Conservation (phyloP, 2,113 vertebrate species). For the Urocolius indicus region DNA sequence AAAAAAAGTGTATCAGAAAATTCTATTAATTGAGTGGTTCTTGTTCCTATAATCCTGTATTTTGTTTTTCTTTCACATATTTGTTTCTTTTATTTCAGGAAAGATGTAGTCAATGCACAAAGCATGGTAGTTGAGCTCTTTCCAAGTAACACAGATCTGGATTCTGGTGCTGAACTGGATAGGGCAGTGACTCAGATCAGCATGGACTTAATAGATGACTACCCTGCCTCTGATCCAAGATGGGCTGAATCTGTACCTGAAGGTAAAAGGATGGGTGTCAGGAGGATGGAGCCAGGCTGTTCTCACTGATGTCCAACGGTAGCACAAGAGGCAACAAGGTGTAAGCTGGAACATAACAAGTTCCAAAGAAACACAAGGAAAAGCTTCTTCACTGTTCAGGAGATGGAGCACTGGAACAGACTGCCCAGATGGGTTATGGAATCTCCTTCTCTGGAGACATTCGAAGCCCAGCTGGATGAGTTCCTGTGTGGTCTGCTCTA, state of each 20-base stretch:
- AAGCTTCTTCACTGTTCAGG: too few relatives aligned
- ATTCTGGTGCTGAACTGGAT: conserved; percentile 84
- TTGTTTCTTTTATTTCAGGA: conserved; percentile 76
- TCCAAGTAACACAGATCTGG: conserved; percentile 73
- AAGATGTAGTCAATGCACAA: conserved; percentile 87
- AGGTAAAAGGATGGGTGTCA: conserved; percentile 72
- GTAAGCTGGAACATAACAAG: too few relatives aligned
- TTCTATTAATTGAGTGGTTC: background rate
- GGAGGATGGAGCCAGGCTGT: too few relatives aligned
- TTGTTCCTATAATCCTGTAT: background rate
- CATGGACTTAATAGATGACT: conserved; percentile 93
- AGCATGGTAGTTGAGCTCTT: conserved; percentile 86
- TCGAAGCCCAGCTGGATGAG: too few relatives aligned
- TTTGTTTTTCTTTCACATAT: background rate
- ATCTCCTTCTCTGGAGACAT: too few relatives aligned
- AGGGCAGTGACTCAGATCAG: conserved; percentile 87
- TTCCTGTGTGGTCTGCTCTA: too few relatives aligned
- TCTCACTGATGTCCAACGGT: too few relatives aligned
- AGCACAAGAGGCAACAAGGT: too few relatives aligned
- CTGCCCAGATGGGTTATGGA: too few relatives aligned
- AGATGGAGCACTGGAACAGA: too few relatives aligned
- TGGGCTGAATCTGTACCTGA: conserved; percentile 97
- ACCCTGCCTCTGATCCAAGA: conserved; percentile 94
- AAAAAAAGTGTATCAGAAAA: background rate
- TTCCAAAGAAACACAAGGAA: too few relatives aligned